Evolutionary conservation across 2,888 invertebrate genomes (phyloP).

Genomic region (Tortricodes alternella): DNA sequence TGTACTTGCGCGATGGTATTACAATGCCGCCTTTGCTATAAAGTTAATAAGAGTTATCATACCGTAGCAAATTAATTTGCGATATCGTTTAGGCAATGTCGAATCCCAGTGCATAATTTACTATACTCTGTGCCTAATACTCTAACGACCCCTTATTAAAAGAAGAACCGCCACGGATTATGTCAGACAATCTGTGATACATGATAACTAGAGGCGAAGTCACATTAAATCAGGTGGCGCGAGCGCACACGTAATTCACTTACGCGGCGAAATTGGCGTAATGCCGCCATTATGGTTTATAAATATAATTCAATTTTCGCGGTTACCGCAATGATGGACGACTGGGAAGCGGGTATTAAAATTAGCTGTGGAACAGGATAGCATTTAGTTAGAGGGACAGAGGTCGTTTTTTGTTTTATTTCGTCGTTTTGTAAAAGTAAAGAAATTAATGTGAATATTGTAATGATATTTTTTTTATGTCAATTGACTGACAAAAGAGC

Average conservation of each 20-base stretch:
- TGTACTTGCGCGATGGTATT: too few species aligned
- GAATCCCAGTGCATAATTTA: too few species aligned
- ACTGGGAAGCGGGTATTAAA: slow-evolving; percentile 18
- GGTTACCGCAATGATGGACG: slow-evolving; percentile 28
- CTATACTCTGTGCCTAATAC: slow-evolving; percentile 52
- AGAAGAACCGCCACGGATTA: slow-evolving; percentile 61
- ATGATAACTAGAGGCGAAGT: slow-evolving; percentile 76
- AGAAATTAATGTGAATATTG: too few species aligned
- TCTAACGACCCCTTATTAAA: slow-evolving; percentile 72
- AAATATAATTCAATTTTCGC: slow-evolving; percentile 55
- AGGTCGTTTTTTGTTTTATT: too few species aligned
- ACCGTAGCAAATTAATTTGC: too few species aligned
- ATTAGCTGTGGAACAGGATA: slow-evolving; percentile 1
- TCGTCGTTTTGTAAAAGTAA: too few species aligned
- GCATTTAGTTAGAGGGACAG: neutral
- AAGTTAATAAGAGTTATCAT: too few species aligned
- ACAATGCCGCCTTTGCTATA: too few species aligned
- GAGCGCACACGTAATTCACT: slow-evolving; percentile 64
- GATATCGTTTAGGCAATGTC: too few species aligned
- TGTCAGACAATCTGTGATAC: slow-evolving; percentile 67
- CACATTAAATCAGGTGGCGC: slow-evolving; percentile 65
- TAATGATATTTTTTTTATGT: too few species aligned
- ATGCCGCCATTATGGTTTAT: slow-evolving; percentile 60
- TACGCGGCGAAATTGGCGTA: slow-evolving; percentile 58
- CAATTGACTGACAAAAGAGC: too few species aligned